Conservation (phyloP, 2,113 vertebrate species). For the Planiliza haematocheilus region DNA sequence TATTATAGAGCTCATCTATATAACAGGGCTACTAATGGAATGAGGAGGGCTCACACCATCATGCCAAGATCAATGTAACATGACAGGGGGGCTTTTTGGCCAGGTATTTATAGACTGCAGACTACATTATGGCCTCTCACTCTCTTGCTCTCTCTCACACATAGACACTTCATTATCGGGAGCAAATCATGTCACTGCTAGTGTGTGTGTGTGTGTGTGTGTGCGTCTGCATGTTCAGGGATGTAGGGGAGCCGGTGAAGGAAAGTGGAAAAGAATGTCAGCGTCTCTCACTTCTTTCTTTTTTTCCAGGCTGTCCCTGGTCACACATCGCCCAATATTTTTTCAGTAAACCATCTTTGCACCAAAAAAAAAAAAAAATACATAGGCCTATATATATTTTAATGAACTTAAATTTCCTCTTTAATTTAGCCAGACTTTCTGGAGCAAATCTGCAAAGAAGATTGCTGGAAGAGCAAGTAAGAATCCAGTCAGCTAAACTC, state of each 20-base stretch:
- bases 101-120: conserved; percentile 76
- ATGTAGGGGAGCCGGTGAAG: conserved; percentile 33
- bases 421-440: conserved; percentile 1
- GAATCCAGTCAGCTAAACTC: conserved; percentile 64
- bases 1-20: conserved; percentile 45
- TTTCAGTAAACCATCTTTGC: no score
- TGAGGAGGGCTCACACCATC: conserved; percentile 61
- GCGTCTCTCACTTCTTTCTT: conserved; percentile 46
- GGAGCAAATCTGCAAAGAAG: conserved; percentile 38
- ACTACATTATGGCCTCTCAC: conserved; percentile 50
- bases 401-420: conserved; percentile 21
- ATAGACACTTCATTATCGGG: conserved; percentile 67
- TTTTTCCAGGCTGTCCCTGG: conserved; percentile 31
- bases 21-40: conserved; percentile 68
- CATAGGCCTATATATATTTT: no score
- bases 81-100: conserved; percentile 78
- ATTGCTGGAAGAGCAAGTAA: conserved; percentile 40
- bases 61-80: conserved; percentile 77
- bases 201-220: not conserved
- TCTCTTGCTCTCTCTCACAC: conserved; percentile 12
- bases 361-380: no score
- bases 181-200: conserved; percentile 65
- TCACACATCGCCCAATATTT: conserved; percentile 23
- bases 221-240: conserved; percentile 28
- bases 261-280: conserved; percentile 78